phyloP scores from a whole-genome alignment of 2,797 vertebrate genomes.

The Amazonetta brasiliensis region DNA sequence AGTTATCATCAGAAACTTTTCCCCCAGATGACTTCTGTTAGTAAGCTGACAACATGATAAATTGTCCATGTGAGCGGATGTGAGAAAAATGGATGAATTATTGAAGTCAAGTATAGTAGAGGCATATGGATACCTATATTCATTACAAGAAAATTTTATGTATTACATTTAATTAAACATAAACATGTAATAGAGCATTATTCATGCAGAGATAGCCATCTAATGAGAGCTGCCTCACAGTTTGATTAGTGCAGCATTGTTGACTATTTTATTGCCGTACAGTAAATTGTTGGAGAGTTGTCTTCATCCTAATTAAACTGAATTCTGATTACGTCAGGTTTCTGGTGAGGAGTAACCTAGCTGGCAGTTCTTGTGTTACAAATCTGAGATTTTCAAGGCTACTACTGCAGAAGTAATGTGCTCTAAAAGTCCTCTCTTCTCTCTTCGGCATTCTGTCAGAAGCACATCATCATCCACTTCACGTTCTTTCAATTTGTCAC shows the following conservation, averaged over 20 bases:
- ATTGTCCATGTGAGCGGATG: background rate
- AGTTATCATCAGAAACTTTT: background rate
- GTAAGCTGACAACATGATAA: background rate
- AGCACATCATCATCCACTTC: background rate
- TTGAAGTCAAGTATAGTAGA: conserved; percentile 25
- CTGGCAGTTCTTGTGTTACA: background rate
- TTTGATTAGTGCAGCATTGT: conserved; percentile 11
- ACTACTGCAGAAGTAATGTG: background rate
- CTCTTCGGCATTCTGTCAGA: background rate
- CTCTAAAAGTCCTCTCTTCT: background rate
- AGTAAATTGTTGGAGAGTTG: background rate
- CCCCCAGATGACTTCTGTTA: background rate
- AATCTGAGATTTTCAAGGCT: background rate
- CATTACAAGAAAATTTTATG: conserved; percentile 31
- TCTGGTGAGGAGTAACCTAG: background rate
- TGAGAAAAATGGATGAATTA: conserved; percentile 30
- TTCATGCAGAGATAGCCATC: conserved; percentile 40
- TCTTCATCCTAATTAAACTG: background rate
- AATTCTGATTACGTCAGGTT: background rate
- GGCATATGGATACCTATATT: background rate
- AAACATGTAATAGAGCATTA: conserved; percentile 49
- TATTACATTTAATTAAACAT: conserved; percentile 69
- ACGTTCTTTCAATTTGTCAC: background rate
- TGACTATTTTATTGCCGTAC: conserved; percentile 38
- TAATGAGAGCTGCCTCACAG: conserved; percentile 41